These are phyloP conservation scores for Australoheros facetus DNA, from an alignment of 2,797 vertebrate genomes.

Conservation along the genomic window DNA sequence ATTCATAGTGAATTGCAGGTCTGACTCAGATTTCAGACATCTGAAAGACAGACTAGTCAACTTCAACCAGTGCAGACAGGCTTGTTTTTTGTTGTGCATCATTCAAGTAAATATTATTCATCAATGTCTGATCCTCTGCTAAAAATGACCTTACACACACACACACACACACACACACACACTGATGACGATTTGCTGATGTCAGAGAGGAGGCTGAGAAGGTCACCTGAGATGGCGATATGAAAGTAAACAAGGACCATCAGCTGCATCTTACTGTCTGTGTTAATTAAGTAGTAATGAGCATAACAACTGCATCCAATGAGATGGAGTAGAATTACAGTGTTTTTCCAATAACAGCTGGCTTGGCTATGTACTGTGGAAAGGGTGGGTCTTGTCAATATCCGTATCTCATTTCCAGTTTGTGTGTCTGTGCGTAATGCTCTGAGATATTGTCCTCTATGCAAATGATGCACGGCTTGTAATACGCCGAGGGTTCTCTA, in stretches of 20 bases:
- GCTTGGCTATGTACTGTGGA: conserved; percentile 4
- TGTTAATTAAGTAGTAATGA: conserved; percentile 61
- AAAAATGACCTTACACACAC: conserved; percentile 7
- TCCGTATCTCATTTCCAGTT: conserved; percentile 15
- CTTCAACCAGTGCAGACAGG: background rate
- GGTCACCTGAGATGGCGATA: conserved; percentile 56
- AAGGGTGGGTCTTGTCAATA: conserved; percentile 26
- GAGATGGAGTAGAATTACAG: conserved; percentile 37
- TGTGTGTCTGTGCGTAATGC: background rate
- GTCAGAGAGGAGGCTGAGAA: conserved; percentile 34
- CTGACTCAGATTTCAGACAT: conserved; percentile 7
- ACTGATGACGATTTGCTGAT: conserved; percentile 20
- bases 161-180: background rate
- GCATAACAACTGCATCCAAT: conserved; percentile 18
- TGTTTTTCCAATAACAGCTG: conserved; percentile 41
- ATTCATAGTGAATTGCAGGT: background rate
- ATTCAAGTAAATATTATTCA: conserved; percentile 16
- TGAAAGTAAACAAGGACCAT: conserved; percentile 55
- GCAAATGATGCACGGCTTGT: conserved; percentile 40
- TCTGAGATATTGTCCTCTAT: conserved; percentile 24
- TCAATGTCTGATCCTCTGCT: conserved; percentile 15
- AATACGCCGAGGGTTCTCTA: background rate
- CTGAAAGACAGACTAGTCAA: background rate
- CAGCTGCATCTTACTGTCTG: conserved; percentile 13
- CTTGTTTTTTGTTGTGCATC: conserved; percentile 5